Conservation (phyloP, 2,888 invertebrate genomes). For the Drosophila rellima region DNA sequence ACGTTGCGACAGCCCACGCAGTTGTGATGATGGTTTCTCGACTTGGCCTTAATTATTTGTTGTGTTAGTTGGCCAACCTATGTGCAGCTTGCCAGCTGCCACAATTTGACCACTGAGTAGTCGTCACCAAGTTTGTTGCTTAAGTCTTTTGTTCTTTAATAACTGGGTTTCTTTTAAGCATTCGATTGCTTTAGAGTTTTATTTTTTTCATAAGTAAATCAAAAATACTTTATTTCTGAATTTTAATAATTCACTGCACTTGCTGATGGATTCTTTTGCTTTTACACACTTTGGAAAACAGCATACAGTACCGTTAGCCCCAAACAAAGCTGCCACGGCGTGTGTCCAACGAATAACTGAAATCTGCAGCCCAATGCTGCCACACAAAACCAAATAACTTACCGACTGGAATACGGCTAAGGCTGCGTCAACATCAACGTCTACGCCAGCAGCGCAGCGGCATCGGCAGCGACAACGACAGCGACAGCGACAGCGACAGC, state of each 20-base stretch:
- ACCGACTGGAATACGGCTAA: constrained; percentile 45
- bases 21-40: constrained; percentile 26
- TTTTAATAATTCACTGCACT: constrained; percentile 38
- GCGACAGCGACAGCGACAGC: constrained; percentile 22
- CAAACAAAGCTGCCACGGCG: constrained; percentile 76
- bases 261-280: constrained; percentile 24
- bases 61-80: constrained; percentile 24
- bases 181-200: neutral
- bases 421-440: constrained; percentile 30
- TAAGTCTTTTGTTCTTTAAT: constrained; percentile 65
- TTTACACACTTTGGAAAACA: constrained; percentile 31
- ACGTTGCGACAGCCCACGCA: constrained; percentile 60
- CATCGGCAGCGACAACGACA: constrained; percentile 17
- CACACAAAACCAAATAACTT: constrained; percentile 79
- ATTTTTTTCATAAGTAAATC: neutral
- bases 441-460: constrained; percentile 30
- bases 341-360: constrained; percentile 83
- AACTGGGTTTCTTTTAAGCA: constrained; percentile 9
- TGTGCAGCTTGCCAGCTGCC: constrained; percentile 38
- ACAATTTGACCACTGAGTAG: constrained; percentile 21
- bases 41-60: constrained; percentile 65
- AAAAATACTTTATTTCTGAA: neutral
- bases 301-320: constrained; percentile 62
- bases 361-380: constrained; percentile 75
- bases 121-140: constrained; percentile 56